Base-by-base conservation (phyloP, 2,797 vertebrate species). In the Coranthus polyacanthus region DNA sequence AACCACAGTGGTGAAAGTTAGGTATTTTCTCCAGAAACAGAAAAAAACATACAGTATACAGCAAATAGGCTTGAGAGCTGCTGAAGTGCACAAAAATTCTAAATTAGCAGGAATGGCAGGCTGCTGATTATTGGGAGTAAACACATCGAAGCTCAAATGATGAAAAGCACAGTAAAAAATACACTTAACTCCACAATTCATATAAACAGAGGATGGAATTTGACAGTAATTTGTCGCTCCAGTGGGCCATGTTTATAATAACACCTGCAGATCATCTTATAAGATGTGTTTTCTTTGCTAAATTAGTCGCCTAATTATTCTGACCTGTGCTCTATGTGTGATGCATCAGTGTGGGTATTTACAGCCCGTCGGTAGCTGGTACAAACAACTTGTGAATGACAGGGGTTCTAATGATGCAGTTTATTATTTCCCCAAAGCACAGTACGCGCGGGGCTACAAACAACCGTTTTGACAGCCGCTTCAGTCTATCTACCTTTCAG, bases 391-490 rank as follows among this genome's bases (percentile, higher is more conserved):
- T 61, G 74, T 91, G 88, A 92, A 87, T 92, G 88, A 87, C 90
- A 91, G 87, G 81, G 83, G 85, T 91, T 87, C 84, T 93, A 93
- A 92, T 93, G 89, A 93, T 90, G 86, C 87, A 90, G 82, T 91
- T 92, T 92, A 92, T 91, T 88, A 90, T 90, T 89, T 92, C 88
- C 91, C 91, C 84, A 75, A 88, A 87, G 90, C 79, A 43, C 70
- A 8, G 80, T 44, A 75, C 86, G 38, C 82, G 38, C 46, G 85
- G 86, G 88, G 87, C 90, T 88, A 89, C 91, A 92, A 92, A 92
- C 89, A 91, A 92, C 86, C 81, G 83, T 81, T 88, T 44, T 90
- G 90, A 93, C 91, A 93, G 92, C 87, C 86, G 87, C 88, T 90
- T 88, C 89, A 85, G 78, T 88, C 84, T 85, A 72, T 86, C 84